Percentiles rank a stretch among this genome's conserved stretches.
Conservation (phyloP, 2,113 vertebrate genomes). For the Dicentrarchus labrax region DNA sequence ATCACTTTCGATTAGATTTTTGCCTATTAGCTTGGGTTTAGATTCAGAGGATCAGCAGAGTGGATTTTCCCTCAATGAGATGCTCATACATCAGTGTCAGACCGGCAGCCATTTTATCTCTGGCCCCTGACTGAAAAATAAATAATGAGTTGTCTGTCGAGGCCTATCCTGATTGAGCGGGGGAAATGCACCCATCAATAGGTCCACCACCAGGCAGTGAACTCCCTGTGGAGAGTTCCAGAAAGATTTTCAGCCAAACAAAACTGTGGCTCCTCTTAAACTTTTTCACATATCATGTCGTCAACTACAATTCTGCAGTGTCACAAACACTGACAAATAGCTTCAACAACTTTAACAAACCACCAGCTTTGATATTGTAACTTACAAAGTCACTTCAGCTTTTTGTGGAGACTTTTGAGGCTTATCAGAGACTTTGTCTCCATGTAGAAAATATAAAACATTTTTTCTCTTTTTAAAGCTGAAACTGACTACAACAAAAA, state of each 20-base stretch:
- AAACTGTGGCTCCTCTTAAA: not conserved
- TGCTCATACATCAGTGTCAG: slow-evolving; percentile 78
- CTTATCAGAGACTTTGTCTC: too few species aligned
- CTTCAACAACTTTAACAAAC: not conserved
- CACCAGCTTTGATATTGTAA: too few species aligned
- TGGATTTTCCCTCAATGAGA: slow-evolving; percentile 56
- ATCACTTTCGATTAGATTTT: slow-evolving; percentile 70
- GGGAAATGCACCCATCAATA: slow-evolving; percentile 48
- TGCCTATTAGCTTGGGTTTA: slow-evolving; percentile 47
- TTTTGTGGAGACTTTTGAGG: not conserved
- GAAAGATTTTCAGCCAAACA: not conserved
- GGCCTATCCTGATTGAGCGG: slow-evolving; percentile 34
- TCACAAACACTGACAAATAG: not conserved
- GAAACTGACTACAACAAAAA: too few species aligned
- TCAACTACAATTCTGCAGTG: not conserved
- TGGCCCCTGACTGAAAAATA: slow-evolving; percentile 57
- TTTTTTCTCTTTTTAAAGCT: too few species aligned
- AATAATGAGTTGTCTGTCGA: slow-evolving; percentile 67
- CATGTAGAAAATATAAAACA: too few species aligned
- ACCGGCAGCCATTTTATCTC: slow-evolving; percentile 66
- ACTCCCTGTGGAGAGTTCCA: slow-evolving; percentile 27
- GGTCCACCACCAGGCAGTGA: slow-evolving; percentile 13
- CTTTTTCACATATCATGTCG: not conserved
- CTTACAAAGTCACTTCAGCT: too few species aligned
- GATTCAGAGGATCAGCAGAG: slow-evolving; percentile 57